Evolutionary conservation across 2,888 invertebrate species (phyloP).

Genomic region (Amorpha juglandis): DNA sequence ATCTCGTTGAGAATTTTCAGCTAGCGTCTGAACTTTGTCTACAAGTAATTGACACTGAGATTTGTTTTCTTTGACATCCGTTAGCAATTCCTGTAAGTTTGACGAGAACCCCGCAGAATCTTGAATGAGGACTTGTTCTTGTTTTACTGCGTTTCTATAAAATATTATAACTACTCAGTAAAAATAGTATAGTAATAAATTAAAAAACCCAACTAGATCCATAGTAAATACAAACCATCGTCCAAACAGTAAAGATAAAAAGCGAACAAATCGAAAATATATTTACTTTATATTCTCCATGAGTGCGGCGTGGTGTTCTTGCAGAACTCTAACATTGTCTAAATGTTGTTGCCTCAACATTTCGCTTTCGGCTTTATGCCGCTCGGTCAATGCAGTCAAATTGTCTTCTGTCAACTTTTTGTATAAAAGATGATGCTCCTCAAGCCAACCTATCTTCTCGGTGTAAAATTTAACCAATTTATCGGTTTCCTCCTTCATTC

Average conservation of each 20-base stretch:
- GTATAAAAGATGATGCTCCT: conserved; percentile 78
- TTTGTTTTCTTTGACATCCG: conserved; percentile 77
- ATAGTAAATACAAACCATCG: not conserved
- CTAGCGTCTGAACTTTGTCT: conserved; percentile 73
- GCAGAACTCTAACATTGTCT: conserved; percentile 70
- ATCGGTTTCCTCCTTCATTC: conserved; percentile 85
- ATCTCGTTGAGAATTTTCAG: conserved; percentile 71
- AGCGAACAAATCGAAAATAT: not conserved
- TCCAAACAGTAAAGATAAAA: too few species aligned
- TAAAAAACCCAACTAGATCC: too few species aligned
- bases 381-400: conserved; percentile 70
- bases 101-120: conserved; percentile 79
- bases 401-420: conserved; percentile 82
- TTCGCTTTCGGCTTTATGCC: conserved; percentile 72
- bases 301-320: conserved; percentile 79
- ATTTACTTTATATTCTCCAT: conserved; percentile 83
- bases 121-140: conserved; percentile 77
- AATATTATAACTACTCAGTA: not conserved
- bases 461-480: conserved; percentile 76
- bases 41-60: conserved; percentile 72
- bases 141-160: conserved; percentile 77
- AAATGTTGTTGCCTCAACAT: conserved; percentile 76
- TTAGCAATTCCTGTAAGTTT: conserved; percentile 76
- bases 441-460: conserved; percentile 79
- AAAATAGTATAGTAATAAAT: too few species aligned